These are phyloP conservation scores for Cuniculus paca DNA, from an alignment of 2,797 vertebrate species.

Conservation along the genomic window DNA sequence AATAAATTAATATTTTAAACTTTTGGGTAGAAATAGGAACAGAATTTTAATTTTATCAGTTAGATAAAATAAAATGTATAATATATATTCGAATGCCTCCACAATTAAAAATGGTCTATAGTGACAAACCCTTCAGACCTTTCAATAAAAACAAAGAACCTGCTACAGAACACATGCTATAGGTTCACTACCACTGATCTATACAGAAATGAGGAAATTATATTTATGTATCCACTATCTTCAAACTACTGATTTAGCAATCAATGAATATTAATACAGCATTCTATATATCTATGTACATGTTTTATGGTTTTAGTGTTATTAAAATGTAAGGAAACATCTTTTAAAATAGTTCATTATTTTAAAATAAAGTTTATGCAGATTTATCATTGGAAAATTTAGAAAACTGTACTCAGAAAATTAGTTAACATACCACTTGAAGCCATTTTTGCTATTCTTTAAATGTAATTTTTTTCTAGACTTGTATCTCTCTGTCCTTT, in stretches of 20 bases:
- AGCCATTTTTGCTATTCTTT: not conserved
- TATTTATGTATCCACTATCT: not conserved
- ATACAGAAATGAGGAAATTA: not conserved
- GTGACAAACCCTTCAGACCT: not conserved
- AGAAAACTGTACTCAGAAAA: not conserved
- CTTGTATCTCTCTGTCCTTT: constrained; percentile 19
- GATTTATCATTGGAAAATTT: constrained; percentile 26
- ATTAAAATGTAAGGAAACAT: constrained; percentile 7
- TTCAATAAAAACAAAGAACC: not conserved
- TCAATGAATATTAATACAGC: constrained; percentile 37
- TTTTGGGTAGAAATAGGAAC: not conserved
- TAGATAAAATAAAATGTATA: constrained; percentile 46
- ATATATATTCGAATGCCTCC: not conserved
- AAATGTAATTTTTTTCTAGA: constrained; percentile 33
- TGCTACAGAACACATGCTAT: not conserved
- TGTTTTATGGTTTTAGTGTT: constrained; percentile 42
- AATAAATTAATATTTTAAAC: constrained; percentile 10
- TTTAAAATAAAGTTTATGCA: constrained; percentile 31
- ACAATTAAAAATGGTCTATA: constrained; percentile 17
- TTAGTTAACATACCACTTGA: not conserved
- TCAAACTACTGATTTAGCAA: not conserved
- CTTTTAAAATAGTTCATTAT: not conserved
- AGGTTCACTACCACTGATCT: not conserved
- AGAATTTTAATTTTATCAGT: constrained; percentile 38
- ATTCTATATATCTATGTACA: not conserved